Evolutionary conservation across 2,113 vertebrate species (phyloP), one percentile per base, ranked within the genome.

Genomic region (Plotosus lineatus): DNA sequence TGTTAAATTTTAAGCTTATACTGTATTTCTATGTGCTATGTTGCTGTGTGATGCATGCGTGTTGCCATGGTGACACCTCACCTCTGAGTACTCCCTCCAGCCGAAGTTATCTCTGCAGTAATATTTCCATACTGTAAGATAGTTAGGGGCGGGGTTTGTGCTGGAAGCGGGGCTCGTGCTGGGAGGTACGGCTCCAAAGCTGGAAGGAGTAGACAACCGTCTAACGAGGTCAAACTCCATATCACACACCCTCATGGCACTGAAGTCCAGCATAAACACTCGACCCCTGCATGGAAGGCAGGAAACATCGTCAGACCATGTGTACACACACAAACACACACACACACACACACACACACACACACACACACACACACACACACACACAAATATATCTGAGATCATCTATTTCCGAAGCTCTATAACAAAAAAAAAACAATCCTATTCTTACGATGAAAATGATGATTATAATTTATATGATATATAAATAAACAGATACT

Each of bases 31-130:
- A n/a, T n/a, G n/a, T n/a, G n/a, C n/a, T n/a, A n/a, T 46, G 50
- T 51, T 2, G 6, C 2, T 14, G 50, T 51, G 50, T 46, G 12
- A 42, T 10, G 58, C 6, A 10, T 65, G 44, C n/a, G n/a, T n/a
- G n/a, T n/a, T n/a, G n/a, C n/a, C n/a, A n/a, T n/a, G n/a, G n/a
- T n/a, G n/a, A n/a, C n/a, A n/a, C 3, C 90, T 92, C 93, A 98
- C 98, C 97, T 99, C 98, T 0, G 97, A 98, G 90, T 99, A 99
- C 74, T 99, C 98, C 86, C 98, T 96, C 98, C 98, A 99, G 91
- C 97, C 97, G 89, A 99, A 98, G 92, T 98, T 97, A 91, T 99
- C 98, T 93, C 96, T 96, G 93, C 98, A 99, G 94, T 97, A 99
- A 92, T 97, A 98, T 51, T 98, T 99, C 98, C 97, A 99, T 87